phyloP scores from a whole-genome alignment of 2,888 invertebrate species.

The Pomacea canaliculata region DNA sequence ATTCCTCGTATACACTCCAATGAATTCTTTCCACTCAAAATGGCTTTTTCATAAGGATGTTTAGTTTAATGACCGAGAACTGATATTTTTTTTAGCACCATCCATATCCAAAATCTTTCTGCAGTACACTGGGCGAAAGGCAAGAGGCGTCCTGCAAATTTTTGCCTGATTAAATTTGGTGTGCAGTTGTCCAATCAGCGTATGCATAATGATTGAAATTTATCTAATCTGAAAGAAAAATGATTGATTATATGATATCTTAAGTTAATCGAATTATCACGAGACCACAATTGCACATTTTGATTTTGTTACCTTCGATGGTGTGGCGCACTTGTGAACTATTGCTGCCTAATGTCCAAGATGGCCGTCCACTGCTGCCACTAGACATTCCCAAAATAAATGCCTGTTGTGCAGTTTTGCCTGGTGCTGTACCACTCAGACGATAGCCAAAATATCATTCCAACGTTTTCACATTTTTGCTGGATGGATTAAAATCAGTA shows the following conservation, averaged over 20 bases:
- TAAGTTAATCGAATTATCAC: background rate
- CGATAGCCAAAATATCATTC: conserved; percentile 29
- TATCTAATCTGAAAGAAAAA: background rate
- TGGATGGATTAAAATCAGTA: conserved; percentile 7
- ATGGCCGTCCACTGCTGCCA: conserved; percentile 56
- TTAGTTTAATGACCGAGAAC: background rate
- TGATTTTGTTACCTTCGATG: conserved; percentile 31
- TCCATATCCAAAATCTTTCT: background rate
- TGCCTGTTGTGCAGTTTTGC: conserved; percentile 26
- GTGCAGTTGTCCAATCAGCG: background rate
- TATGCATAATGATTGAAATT: conserved; percentile 8
- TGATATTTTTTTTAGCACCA: background rate
- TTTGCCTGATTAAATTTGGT: conserved; percentile 18
- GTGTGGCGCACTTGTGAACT: conserved; percentile 37
- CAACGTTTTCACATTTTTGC: conserved; percentile 25
- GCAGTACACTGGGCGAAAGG: conserved; percentile 19
- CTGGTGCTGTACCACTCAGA: conserved; percentile 24
- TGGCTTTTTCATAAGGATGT: background rate
- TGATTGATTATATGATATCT: background rate
- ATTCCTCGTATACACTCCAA: no score
- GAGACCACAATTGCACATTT: background rate
- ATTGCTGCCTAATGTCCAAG: conserved; percentile 46
- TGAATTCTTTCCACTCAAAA: no score
- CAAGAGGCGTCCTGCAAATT: conserved; percentile 17
- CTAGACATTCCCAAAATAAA: conserved; percentile 48